Conservation (phyloP, 2,113 vertebrate genomes). For the Pongo pygmaeus region DNA sequence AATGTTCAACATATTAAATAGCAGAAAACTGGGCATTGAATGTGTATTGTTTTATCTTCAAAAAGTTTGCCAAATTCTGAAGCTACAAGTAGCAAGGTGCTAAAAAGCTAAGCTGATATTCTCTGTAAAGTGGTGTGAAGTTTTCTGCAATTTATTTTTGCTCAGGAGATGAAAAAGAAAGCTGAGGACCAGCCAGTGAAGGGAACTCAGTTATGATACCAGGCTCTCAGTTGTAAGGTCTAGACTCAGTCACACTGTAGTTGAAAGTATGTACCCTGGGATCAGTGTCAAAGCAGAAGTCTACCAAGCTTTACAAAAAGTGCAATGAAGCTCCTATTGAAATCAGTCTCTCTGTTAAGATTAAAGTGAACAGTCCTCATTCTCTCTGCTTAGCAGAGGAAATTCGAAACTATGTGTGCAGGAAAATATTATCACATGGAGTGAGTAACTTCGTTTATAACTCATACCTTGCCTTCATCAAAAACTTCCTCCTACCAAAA, state of each 20-base stretch:
- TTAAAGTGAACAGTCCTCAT: not conserved
- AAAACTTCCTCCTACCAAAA: not conserved
- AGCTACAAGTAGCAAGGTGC: not conserved
- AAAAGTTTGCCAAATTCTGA: not conserved
- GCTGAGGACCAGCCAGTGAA: not conserved
- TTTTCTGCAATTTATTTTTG: not conserved
- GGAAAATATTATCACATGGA: not conserved
- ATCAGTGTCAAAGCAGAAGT: not conserved
- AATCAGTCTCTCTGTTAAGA: not conserved
- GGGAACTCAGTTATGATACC: not conserved
- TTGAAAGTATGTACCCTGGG: not conserved
- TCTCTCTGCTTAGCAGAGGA: not conserved
- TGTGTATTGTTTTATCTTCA: not conserved
- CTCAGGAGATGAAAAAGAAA: not conserved
- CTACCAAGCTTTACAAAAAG: not conserved
- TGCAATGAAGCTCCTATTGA: not conserved
- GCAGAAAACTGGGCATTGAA: not conserved
- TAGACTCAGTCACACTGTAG: not conserved
- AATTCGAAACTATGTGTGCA: not conserved
- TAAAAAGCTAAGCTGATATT: not conserved
- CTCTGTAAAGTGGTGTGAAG: not conserved
- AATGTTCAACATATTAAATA: not conserved
- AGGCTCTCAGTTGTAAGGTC: not conserved
- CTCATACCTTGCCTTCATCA: not conserved
- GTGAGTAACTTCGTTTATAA: not conserved